These are phyloP conservation scores for Plemyria rubiginata DNA, from an alignment of 2,888 invertebrate genomes.

Conservation along the genomic window DNA sequence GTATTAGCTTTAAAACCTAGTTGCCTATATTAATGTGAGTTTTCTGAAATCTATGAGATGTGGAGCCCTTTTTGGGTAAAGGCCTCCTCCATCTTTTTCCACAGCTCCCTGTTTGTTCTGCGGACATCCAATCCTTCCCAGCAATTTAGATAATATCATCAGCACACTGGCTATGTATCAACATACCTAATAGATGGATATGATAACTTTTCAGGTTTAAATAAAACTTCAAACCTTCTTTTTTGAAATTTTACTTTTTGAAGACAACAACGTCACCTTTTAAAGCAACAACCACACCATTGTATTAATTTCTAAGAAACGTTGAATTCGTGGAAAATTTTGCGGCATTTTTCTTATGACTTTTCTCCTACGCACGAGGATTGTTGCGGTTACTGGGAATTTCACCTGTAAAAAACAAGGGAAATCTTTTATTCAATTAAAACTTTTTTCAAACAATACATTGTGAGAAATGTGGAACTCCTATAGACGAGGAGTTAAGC, in stretches of 20 bases:
- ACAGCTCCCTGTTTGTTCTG: too few species aligned
- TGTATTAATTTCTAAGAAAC: neutral
- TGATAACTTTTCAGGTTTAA: neutral
- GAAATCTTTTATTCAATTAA: constrained; percentile 13
- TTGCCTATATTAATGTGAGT: too few species aligned
- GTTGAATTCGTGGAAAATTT: neutral
- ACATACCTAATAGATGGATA: neutral
- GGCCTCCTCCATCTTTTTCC: too few species aligned
- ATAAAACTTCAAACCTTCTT: too few species aligned
- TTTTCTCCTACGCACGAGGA: neutral
- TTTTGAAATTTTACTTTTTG: neutral
- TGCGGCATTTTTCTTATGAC: neutral
- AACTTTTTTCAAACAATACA: constrained; percentile 13
- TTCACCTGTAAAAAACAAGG: constrained; percentile 14
- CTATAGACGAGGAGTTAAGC: neutral
- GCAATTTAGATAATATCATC: too few species aligned
- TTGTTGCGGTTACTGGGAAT: constrained; percentile 1
- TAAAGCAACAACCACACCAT: neutral
- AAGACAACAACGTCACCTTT: neutral
- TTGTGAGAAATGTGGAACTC: neutral
- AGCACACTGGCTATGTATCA: too few species aligned
- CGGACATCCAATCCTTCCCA: too few species aligned
- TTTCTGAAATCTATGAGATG: too few species aligned
- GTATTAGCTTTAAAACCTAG: too few species aligned
- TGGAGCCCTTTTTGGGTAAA: too few species aligned